Evolutionary conservation across 92 coral and sea anemone species (phyloP), one percentile per base, ranked within the genome.

Genomic region (Hydrozoanthus gracilis): DNA sequence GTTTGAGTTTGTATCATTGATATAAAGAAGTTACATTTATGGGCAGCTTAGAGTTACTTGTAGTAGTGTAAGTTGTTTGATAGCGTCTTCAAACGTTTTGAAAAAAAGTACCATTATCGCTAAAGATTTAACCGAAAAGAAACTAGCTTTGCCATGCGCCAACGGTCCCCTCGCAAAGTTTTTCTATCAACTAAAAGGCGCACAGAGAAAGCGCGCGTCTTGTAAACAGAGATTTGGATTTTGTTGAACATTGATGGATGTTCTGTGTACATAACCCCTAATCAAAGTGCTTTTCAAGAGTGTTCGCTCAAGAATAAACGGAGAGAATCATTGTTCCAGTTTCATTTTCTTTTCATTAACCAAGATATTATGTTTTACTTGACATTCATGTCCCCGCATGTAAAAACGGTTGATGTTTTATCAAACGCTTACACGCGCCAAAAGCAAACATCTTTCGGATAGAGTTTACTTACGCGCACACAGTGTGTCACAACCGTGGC

Each of bases 381-480:
- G 84, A 79, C 84, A 79, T 61, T 46, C 16, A 64, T 9, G 46
- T 79, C 72, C 9, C 55, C 73, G 65, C 84, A 79, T 64, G 73
- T 47, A 62, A 17, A 51, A 47, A 64, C 16, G 20, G 14, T 47
- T 15, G 71, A n/a, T 48, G 56, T 44, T 64, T 50, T 45, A 15
- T 64, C 46, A 7, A 62, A 48, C 48, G n/a, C 55, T 47, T 64
- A 5, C 84, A 65, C 84, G 73, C 84, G 72, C 51, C 73, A 65
- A 47, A 61, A 62, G 44, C 73, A 79, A 79, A 79, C 54, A 79
- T 3, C 16, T 47, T 79, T 61, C 71, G 8, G 51, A 44, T 16
- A 0, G 18, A 48, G 44, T 79, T 65, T 62, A 79, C 58, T 18
- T 48, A 51, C 67, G 67, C 48, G 14, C 27, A 64, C 54, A 79